These are phyloP conservation scores for Parotia lawesii DNA, from an alignment of 2,113 vertebrate species.

Conservation along the genomic window DNA sequence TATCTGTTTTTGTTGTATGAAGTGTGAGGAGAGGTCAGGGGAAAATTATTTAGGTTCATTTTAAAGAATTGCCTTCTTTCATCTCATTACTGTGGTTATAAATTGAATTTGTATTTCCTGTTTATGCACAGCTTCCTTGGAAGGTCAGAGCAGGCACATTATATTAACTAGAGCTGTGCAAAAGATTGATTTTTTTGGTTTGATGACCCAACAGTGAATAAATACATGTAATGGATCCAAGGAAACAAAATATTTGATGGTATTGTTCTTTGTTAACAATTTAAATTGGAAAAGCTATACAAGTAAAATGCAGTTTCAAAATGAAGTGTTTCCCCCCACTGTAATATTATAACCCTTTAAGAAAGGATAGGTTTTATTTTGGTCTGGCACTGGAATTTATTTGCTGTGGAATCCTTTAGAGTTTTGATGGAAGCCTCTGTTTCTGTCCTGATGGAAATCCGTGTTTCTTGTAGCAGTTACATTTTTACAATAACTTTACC, in stretches of 20 bases:
- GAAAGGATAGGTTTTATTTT: neutral
- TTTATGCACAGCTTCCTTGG: neutral
- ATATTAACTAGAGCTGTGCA: neutral
- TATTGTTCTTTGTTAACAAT: neutral
- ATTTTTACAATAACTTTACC: neutral
- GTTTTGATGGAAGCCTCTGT: neutral
- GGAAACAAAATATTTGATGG: neutral
- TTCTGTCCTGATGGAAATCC: neutral
- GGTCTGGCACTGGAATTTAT: neutral
- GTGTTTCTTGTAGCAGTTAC: neutral
- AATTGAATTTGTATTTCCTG: slow-evolving; percentile 40
- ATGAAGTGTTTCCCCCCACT: fast-evolving
- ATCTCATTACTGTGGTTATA: neutral
- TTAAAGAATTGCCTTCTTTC: slow-evolving; percentile 36
- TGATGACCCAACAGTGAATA: neutral
- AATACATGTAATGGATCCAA: neutral
- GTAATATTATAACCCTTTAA: neutral
- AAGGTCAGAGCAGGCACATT: neutral
- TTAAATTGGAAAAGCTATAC: neutral
- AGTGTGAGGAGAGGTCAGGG: neutral
- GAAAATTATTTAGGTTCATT: slow-evolving; percentile 30
- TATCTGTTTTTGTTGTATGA: neutral
- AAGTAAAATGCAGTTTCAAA: neutral
- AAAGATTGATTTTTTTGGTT: neutral
- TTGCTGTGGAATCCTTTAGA: neutral